These are phyloP conservation scores for Paramormyrops hopkinsi DNA, from an alignment of 2,797 vertebrate genomes.

Conservation along the genomic window DNA sequence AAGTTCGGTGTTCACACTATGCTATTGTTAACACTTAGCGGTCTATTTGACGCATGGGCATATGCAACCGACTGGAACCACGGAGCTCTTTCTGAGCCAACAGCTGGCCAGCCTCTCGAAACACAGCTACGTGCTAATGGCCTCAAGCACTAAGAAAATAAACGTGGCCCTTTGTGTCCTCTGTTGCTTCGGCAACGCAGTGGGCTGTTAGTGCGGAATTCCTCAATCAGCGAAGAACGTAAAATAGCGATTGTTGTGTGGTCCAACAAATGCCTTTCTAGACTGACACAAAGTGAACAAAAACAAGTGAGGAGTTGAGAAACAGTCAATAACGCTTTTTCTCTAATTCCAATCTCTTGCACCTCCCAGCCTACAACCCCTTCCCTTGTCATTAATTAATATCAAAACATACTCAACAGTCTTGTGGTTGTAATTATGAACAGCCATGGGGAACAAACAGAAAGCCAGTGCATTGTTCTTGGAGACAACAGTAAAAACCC, in stretches of 20 bases:
- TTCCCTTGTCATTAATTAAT: constrained; percentile 47
- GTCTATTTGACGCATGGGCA: neutral
- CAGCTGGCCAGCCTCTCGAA: constrained; percentile 47
- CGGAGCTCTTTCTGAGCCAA: neutral
- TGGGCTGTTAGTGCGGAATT: constrained; percentile 57
- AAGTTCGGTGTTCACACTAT: neutral
- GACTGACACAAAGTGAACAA: constrained; percentile 61
- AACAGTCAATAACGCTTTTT: neutral
- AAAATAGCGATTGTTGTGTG: constrained; percentile 55
- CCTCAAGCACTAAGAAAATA: constrained; percentile 54
- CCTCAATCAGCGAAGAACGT: constrained; percentile 68
- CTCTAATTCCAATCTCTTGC: constrained; percentile 25
- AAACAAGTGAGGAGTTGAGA: constrained; percentile 59
- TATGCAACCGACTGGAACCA: neutral
- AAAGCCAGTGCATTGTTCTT: neutral
- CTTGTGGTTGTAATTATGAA: constrained; percentile 25
- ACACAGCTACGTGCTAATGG: constrained; percentile 59
- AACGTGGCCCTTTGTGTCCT: constrained; percentile 54
- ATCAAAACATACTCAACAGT: constrained; percentile 40
- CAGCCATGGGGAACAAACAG: neutral
- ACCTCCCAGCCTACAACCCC: constrained; percentile 37
- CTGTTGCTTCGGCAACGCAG: constrained; percentile 46
- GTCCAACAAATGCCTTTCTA: constrained; percentile 47
- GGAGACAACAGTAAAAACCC: neutral
- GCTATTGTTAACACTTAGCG: constrained; percentile 1